Conservation (phyloP, 2,888 invertebrate genomes). For the Phyllotreta striolata region DNA sequence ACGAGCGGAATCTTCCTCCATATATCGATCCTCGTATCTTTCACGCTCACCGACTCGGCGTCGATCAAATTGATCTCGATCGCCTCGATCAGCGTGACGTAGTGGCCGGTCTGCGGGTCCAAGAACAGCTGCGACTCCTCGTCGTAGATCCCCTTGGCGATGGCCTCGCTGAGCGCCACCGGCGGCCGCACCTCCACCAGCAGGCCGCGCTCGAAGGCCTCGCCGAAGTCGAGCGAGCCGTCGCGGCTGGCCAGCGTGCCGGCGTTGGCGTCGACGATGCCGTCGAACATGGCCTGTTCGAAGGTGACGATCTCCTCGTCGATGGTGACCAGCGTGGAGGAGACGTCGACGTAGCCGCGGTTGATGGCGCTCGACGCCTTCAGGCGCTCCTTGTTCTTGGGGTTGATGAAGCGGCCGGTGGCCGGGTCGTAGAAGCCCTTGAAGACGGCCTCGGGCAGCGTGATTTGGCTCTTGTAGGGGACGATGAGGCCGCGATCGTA, state of each 20-base stretch:
- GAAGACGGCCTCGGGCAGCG: conserved; percentile 88
- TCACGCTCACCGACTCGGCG: conserved; percentile 82
- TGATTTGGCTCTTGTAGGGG: conserved; percentile 82
- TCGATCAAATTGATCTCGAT: conserved; percentile 83
- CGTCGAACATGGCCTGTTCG: conserved; percentile 80
- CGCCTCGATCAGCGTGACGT: conserved; percentile 83
- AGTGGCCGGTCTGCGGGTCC: conserved; percentile 81
- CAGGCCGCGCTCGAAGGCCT: conserved; percentile 85
- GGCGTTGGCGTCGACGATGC: conserved; percentile 77
- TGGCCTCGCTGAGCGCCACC: conserved; percentile 80
- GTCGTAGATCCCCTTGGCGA: conserved; percentile 82
- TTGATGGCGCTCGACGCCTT: conserved; percentile 85
- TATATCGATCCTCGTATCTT: conserved; percentile 77
- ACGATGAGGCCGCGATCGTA: conserved; percentile 82
- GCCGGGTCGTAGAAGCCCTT: conserved; percentile 89
- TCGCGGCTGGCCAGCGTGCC: conserved; percentile 70
- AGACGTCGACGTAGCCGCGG: conserved; percentile 83
- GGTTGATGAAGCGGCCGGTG: conserved; percentile 83
- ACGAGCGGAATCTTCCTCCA: conserved; percentile 80
- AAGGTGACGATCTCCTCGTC: conserved; percentile 84
- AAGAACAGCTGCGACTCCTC: conserved; percentile 81
- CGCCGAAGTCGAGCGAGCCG: conserved; percentile 75
- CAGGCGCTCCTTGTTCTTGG: conserved; percentile 80
- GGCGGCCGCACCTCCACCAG: conserved; percentile 84
- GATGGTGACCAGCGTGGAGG: conserved; percentile 85